Base-by-base conservation (phyloP, 2,113 vertebrate genomes). In the Lutjanus erythropterus region DNA sequence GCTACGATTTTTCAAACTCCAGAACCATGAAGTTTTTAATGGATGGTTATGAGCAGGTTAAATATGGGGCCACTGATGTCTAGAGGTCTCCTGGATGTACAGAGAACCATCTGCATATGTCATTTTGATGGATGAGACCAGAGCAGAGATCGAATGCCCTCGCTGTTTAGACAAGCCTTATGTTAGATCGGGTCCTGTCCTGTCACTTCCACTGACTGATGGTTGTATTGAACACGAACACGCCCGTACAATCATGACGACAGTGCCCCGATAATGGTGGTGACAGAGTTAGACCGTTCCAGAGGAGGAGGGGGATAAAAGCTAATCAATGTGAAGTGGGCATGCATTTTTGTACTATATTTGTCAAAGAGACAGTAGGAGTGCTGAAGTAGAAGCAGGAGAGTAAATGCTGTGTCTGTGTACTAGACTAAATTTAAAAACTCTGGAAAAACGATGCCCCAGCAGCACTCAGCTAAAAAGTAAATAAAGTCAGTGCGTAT, bases 131-230 rank as follows among this genome's bases (percentile, higher is more conserved):
- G 79, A 93, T 91, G 84, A 56, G 53, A 25, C 4, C 0, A 25
- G 78, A 78, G 81, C 81, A 75, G 44, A 82, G 86, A 90, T 89
- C 69, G 23, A 91, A 71, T 55, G 77, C 75, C 83, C 83, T 80
- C 67, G 9, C 29, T 73, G 70, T 78, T 85, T 19, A 29, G 82
- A 88, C 83, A 83, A 86, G 78, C 42, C 79, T 25, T 10, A 82
- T 64, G 81, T 82, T 61, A 84, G 65, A 78, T 65, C 31, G 37
- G 56, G 42, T 66, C 47, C 64, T 9, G 15, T 69, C 44, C 37
- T 71, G 84, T 87, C 93, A 77, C 81, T 44, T 50, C 37, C 46
- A 29, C 77, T 89, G 90, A 90, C 66, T 52, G 86, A 91, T 89
- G 76, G 39, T 52, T 53, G 66, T 58, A 62, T 21, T 69, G 75